Conservation (phyloP, 2,797 vertebrate species). For the Poecilia gillii region DNA sequence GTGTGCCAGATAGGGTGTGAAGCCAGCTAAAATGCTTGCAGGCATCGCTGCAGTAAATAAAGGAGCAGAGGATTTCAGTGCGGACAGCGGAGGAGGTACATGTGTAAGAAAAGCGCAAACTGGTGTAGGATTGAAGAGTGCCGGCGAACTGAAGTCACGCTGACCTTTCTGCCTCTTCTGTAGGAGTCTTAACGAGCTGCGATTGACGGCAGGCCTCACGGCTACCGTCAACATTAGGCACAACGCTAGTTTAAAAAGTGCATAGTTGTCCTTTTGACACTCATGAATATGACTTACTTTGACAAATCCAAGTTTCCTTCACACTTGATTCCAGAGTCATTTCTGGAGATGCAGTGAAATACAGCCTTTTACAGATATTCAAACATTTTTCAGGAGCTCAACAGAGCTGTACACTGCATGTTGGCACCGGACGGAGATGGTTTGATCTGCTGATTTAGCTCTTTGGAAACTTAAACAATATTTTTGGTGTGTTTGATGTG, state of each 20-base stretch:
- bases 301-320: conserved; percentile 8
- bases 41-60: background rate
- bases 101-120: conserved; percentile 16
- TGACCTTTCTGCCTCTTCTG: conserved; percentile 36
- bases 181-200: conserved; percentile 24
- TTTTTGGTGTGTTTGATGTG: background rate
- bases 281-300: background rate
- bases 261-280: background rate
- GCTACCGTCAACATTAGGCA: background rate
- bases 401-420: conserved; percentile 11
- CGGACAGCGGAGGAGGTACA: conserved; percentile 6
- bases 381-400: background rate
- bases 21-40: background rate
- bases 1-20: background rate
- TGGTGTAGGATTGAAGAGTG: conserved; percentile 3
- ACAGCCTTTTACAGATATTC: background rate
- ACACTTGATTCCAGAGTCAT: background rate
- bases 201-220: conserved; percentile 20
- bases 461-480: conserved; percentile 30
- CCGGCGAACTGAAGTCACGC: conserved; percentile 11
- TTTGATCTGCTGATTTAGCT: conserved; percentile 56
- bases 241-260: background rate
- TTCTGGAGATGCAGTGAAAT: conserved; percentile 11
- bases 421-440: conserved; percentile 16
- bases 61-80: conserved; percentile 5